Conservation (phyloP, 2,888 invertebrate species). For the Epinotia brunnichana region DNA sequence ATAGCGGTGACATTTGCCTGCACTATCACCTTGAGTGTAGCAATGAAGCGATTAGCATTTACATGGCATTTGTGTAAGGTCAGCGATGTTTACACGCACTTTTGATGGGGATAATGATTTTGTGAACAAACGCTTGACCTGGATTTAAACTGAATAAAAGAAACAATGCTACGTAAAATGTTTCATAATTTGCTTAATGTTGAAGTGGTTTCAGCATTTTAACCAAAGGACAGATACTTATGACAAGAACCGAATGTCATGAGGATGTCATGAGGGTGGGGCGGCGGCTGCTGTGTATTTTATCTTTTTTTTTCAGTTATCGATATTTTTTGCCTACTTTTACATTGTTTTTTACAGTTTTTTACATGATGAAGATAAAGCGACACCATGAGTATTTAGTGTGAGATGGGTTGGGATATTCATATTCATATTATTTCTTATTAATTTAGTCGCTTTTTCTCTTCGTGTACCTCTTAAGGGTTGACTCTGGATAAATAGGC, state of each 20-base stretch:
- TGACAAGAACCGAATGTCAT: neutral
- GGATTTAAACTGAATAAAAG: constrained; percentile 21
- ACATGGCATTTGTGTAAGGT: constrained; percentile 74
- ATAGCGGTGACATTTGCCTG: constrained; percentile 51
- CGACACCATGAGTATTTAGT: too few relatives aligned
- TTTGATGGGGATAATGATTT: constrained; percentile 39
- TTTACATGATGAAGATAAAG: too few relatives aligned
- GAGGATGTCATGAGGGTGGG: neutral
- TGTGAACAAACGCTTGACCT: constrained; percentile 33
- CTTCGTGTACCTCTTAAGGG: too few relatives aligned
- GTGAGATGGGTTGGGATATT: too few relatives aligned
- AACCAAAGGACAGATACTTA: neutral
- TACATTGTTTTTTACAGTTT: too few relatives aligned
- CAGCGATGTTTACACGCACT: constrained; percentile 47
- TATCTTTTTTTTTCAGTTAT: too few relatives aligned
- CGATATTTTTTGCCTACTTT: too few relatives aligned
- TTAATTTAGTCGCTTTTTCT: too few relatives aligned
- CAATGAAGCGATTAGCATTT: constrained; percentile 77
- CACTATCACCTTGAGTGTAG: constrained; percentile 69
- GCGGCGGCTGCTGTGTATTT: too few relatives aligned
- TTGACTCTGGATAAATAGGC: too few relatives aligned
- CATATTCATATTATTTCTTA: too few relatives aligned
- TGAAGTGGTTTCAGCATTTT: neutral
- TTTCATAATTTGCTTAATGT: constrained; percentile 1
- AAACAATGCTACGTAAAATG: constrained; percentile 13